Base-by-base conservation (phyloP, 2,797 vertebrate genomes). In the Nasua narica region DNA sequence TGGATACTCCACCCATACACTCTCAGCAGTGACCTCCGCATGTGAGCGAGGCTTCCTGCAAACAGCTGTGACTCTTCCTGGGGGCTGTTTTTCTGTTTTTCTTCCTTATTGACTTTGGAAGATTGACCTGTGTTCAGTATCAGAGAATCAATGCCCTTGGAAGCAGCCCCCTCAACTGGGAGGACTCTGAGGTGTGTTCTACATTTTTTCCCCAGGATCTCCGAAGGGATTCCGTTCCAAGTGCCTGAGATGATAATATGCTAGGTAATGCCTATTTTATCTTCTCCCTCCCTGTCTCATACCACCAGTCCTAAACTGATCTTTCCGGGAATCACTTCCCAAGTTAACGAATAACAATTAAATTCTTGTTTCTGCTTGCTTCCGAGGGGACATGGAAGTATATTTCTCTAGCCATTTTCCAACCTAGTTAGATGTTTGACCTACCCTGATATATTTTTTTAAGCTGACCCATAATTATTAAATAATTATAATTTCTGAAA, bases 61-160 rank as follows among this genome's bases (percentile, higher is more conserved):
- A 52, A 67, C 29, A 91, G 18, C 82, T 79, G 89, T 12, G 4
- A 29, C 3, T 56, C 91, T 69, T 40, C n/a, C 78, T 52, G 37
- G 29, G 11, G 46, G 1, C n/a, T 78, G 14, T 46, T 54, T 74
- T 35, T n/a, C 10, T 2, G 9, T 0, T 3, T 12, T 3, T 8
- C 3, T 35, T 37, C 8, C 8, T 32, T 35, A 16, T 62, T 52
- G 23, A 37, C 15, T 74, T 0, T 54, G 16, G n/a, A 69, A 78
- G 18, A 46, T 27, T n/a, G 60, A 32, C 23, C 40, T 54, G 3
- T 32, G 12, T 81, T 83, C 48, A 27, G 9, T 65, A 21, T 13
- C 56, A n/a, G 43, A 46, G 4, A 96, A 23, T 25, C 29, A 27
- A 6, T 56, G 37, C 1, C n/a, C 25, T 50, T 27, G 23, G 21